Conservation (phyloP, 2,888 invertebrate genomes). For the Metopia argyrocephala region DNA sequence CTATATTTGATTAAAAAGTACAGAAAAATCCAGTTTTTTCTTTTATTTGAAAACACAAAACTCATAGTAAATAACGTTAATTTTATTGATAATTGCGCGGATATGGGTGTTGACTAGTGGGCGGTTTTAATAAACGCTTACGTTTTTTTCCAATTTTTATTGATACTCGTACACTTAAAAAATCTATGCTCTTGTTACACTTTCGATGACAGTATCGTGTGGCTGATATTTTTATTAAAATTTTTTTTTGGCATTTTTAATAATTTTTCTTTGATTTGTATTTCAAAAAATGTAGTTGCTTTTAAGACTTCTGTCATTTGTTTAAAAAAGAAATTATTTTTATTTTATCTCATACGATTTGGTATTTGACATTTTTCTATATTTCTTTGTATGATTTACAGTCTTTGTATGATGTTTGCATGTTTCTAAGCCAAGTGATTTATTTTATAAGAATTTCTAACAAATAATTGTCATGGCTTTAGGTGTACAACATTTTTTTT, state of each 20-base stretch:
- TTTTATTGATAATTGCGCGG: slow-evolving; percentile 51
- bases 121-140: slow-evolving; percentile 56
- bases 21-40: slow-evolving; percentile 22
- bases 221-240: neutral
- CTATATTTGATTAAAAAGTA: neutral
- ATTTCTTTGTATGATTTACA: slow-evolving; percentile 30
- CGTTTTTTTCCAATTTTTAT: slow-evolving; percentile 16
- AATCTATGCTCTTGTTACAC: too few species aligned
- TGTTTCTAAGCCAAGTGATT: neutral
- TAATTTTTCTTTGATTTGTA: neutral
- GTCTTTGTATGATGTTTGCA: neutral
- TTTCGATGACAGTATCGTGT: neutral
- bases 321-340: neutral
- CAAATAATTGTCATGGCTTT: slow-evolving; percentile 14
- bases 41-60: neutral
- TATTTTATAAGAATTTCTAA: neutral
- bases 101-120: slow-evolving; percentile 62
- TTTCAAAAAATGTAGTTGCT: slow-evolving; percentile 8
- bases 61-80: neutral
- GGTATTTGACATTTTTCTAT: neutral
- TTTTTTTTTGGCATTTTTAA: slow-evolving; percentile 5
- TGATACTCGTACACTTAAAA: too few species aligned
- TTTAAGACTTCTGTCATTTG: neutral
- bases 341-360: slow-evolving; percentile 18
- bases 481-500: slow-evolving; percentile 8